Evolutionary conservation across 2,888 invertebrate genomes (phyloP).

Genomic region (Tinea trinotella): DNA sequence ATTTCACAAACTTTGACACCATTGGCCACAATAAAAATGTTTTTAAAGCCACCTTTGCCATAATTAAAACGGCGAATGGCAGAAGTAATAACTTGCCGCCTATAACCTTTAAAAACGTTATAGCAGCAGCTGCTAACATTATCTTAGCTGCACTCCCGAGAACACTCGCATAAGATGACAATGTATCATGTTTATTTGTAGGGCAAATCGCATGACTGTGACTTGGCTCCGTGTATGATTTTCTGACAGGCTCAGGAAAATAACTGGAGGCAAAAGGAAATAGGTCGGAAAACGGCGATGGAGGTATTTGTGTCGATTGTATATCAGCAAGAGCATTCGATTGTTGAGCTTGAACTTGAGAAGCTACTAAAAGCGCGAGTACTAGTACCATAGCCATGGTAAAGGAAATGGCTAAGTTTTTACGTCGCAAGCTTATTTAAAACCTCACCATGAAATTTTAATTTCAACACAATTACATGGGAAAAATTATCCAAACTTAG

Average conservation of each 20-base stretch:
- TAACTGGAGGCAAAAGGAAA: slow-evolving; percentile 52
- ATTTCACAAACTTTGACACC: slow-evolving; percentile 56
- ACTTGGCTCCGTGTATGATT: slow-evolving; percentile 45
- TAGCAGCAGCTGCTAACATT: slow-evolving; percentile 54
- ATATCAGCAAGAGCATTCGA: slow-evolving; percentile 40
- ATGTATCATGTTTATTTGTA: slow-evolving; percentile 38
- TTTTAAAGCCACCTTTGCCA: slow-evolving; percentile 58
- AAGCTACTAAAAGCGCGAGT: slow-evolving; percentile 37
- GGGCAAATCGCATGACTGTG: slow-evolving; percentile 46
- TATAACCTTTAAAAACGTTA: slow-evolving; percentile 52
- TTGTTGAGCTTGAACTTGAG: slow-evolving; percentile 37
- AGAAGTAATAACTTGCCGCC: slow-evolving; percentile 54
- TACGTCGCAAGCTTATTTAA: slow-evolving; percentile 45
- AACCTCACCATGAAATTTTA: slow-evolving; percentile 58
- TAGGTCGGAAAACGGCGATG: slow-evolving; percentile 50
- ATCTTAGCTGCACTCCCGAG: slow-evolving; percentile 62
- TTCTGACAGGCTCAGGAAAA: slow-evolving; percentile 48
- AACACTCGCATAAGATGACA: slow-evolving; percentile 54
- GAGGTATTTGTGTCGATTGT: slow-evolving; percentile 34
- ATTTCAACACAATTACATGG: slow-evolving; percentile 49
- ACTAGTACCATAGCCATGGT: slow-evolving; percentile 50
- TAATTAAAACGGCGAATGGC: slow-evolving; percentile 47
- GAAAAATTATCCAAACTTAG: slow-evolving; percentile 32
- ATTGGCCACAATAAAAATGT: slow-evolving; percentile 59
- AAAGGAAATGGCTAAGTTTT: slow-evolving; percentile 55